phyloP scores from a whole-genome alignment of 1,140 invertebrate species.

The Neodiprion fabricii region DNA sequence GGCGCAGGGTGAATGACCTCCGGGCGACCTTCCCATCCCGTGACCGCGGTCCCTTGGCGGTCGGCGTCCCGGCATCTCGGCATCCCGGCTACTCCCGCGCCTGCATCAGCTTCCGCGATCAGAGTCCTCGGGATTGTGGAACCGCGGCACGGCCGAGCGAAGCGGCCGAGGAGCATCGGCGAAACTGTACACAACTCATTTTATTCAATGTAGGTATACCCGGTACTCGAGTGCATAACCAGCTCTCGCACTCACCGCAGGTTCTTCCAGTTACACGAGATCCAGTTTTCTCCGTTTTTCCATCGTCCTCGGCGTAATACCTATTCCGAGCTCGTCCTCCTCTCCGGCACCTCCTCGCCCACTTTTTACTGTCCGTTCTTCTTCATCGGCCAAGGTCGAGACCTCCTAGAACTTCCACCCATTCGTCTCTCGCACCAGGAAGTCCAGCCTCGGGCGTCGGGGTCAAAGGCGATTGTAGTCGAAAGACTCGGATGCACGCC shows the following conservation, averaged over 20 bases:
- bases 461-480: conserved; percentile 5
- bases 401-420: not conserved
- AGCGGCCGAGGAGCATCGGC: too few relatives aligned
- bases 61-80: not conserved
- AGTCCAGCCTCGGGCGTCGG: not conserved
- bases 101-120: conserved; percentile 12
- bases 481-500: not conserved
- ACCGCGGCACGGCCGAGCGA: not conserved
- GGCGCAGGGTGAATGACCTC: conserved; percentile 40
- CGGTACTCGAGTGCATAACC: too few relatives aligned
- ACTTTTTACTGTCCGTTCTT: not conserved
- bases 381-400: not conserved
- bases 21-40: conserved; percentile 33
- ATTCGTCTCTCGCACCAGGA: conserved; percentile 1
- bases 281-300: too few relatives aligned
- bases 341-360: not conserved
- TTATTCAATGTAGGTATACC: too few relatives aligned
- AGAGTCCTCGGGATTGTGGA: not conserved
- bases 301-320: not conserved
- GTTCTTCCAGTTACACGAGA: too few relatives aligned
- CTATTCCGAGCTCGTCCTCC: not conserved
- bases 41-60: conserved; percentile 19
- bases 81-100: not conserved
- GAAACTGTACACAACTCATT: too few relatives aligned
- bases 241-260: too few relatives aligned